These are phyloP conservation scores for Hormaphis cornu DNA, from an alignment of 1,140 invertebrate genomes.

Conservation along the genomic window DNA sequence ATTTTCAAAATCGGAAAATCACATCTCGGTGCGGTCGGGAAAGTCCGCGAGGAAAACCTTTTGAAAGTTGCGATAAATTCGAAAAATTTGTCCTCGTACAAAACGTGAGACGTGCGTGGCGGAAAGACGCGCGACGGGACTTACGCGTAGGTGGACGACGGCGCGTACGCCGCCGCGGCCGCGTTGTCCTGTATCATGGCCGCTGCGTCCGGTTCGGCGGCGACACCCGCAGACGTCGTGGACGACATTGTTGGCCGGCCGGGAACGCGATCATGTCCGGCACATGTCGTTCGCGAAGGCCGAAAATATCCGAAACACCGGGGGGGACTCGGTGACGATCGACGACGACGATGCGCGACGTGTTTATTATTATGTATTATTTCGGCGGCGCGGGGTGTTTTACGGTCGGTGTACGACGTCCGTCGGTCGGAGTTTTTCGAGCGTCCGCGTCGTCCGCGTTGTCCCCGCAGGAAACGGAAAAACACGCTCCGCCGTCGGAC, in stretches of 20 bases:
- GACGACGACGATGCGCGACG: too few species aligned
- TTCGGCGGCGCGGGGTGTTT: too few species aligned
- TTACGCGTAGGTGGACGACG: constrained; percentile 18
- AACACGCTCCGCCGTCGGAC: too few species aligned
- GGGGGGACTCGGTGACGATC: neutral
- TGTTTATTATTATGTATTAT: too few species aligned
- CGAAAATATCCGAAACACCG: neutral
- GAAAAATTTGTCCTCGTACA: neutral
- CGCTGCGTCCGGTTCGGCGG: constrained; percentile 24
- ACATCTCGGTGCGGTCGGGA: too few species aligned
- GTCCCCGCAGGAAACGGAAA: too few species aligned
- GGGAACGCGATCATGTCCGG: constrained; percentile 12
- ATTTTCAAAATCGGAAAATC: too few species aligned
- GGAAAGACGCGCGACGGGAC: neutral
- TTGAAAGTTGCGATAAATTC: constrained; percentile 5
- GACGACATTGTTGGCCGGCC: constrained; percentile 15
- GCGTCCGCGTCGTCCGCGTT: neutral
- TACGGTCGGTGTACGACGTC: neutral
- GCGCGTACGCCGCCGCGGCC: constrained; percentile 13
- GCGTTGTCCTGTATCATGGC: constrained; percentile 20
- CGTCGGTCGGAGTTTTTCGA: neutral
- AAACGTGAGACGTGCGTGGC: too few species aligned
- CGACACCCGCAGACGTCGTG: constrained; percentile 18
- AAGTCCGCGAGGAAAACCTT: too few species aligned
- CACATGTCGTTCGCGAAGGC: constrained; percentile 1